phyloP scores from a whole-genome alignment of 2,888 invertebrate genomes.

The Imbricaverruca yamaguchii region DNA sequence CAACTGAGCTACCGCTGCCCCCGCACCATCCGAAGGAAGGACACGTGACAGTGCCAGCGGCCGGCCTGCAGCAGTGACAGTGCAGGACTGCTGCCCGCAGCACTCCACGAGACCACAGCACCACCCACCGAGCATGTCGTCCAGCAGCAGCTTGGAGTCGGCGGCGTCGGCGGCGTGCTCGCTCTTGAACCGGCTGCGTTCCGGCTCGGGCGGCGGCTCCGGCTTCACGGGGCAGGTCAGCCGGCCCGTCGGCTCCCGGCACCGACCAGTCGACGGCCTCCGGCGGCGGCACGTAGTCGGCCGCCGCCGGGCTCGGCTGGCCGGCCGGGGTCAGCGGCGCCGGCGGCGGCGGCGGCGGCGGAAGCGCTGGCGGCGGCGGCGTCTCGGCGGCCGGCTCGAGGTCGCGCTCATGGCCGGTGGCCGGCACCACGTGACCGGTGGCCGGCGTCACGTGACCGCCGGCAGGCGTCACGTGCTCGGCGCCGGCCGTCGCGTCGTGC shows the following conservation, averaged over 20 bases:
- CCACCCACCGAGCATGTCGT: not conserved
- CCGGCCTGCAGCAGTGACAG: too few species aligned
- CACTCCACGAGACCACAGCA: too few species aligned
- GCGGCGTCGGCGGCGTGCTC: not conserved
- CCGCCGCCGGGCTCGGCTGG: not conserved
- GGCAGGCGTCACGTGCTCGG: not conserved
- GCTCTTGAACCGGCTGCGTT: not conserved
- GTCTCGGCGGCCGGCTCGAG: not conserved
- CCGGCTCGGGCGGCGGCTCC: not conserved
- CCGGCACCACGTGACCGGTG: too few species aligned
- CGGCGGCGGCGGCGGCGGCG: not conserved
- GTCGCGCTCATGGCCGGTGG: too few species aligned
- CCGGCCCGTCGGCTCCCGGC: not conserved
- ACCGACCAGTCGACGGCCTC: not conserved
- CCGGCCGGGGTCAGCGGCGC: not conserved
- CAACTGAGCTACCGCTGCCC: too few species aligned
- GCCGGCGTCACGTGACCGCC: too few species aligned
- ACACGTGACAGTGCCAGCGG: too few species aligned
- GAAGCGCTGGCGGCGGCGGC: not conserved
- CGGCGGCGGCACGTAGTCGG: not conserved
- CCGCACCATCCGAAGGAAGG: too few species aligned
- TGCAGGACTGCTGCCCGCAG: too few species aligned
- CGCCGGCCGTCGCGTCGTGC: not conserved
- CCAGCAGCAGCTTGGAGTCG: not conserved
- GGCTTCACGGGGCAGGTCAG: not conserved